Percentiles rank a stretch among this genome's conserved stretches.
phyloP scores from a whole-genome alignment of 2,113 vertebrate genomes.

The Emberiza fucata region DNA sequence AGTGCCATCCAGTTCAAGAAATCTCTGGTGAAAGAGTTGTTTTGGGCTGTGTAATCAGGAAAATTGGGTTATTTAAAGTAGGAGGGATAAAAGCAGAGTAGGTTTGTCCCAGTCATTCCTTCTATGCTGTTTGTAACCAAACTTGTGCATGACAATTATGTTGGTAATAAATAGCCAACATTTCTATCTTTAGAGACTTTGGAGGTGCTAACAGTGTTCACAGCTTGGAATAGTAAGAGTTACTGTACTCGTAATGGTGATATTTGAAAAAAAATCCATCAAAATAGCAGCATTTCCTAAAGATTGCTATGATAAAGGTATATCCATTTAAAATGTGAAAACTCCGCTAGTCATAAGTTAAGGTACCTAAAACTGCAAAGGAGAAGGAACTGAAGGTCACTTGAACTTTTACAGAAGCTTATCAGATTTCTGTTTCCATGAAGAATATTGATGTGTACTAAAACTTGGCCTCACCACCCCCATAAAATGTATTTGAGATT shows the following conservation, averaged over 20 bases:
- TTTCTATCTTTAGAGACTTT: neutral
- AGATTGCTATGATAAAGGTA: neutral
- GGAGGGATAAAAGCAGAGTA: neutral
- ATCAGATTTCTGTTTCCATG: neutral
- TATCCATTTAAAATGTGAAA: neutral
- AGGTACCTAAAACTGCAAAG: neutral
- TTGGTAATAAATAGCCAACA: neutral
- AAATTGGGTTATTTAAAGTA: neutral
- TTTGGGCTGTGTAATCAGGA: neutral
- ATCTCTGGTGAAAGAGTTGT: neutral
- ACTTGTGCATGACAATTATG: neutral
- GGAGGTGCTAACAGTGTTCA: neutral
- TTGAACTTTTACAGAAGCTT: neutral
- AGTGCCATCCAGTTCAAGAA: neutral
- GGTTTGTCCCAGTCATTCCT: neutral
- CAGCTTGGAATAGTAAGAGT: neutral
- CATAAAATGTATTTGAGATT: neutral
- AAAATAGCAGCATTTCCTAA: neutral
- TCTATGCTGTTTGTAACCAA: neutral
- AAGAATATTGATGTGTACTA: neutral
- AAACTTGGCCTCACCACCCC: neutral
- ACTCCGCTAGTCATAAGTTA: neutral
- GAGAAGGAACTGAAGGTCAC: neutral
- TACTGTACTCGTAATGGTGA: neutral
- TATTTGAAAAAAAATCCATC: neutral